A percentile compares a stretch with the other conserved stretches of the same genome.
Conservation (phyloP, 2,888 invertebrate species). For the Tenthredo livida region DNA sequence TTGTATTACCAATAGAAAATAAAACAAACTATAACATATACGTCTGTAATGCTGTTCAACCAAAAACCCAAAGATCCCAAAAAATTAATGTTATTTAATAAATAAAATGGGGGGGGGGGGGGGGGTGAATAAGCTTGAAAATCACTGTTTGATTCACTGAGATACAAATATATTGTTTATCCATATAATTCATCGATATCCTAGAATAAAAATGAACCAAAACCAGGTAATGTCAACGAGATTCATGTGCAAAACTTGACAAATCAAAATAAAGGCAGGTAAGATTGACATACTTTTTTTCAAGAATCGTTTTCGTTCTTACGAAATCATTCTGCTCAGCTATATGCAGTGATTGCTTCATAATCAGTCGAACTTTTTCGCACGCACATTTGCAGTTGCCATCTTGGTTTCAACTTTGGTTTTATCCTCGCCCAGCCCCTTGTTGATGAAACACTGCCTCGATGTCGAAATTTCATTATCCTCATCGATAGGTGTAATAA, state of each 20-base stretch:
- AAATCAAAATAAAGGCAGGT: neutral
- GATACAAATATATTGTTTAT: neutral
- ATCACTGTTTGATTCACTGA: neutral
- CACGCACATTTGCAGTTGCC: neutral
- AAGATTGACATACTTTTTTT: too few species aligned
- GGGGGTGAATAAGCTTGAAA: neutral
- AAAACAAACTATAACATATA: too few species aligned
- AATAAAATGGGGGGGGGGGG: neutral
- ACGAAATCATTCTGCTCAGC: too few species aligned
- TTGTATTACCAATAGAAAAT: too few species aligned
- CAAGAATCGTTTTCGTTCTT: too few species aligned
- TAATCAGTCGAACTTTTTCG: neutral
- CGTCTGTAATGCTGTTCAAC: too few species aligned
- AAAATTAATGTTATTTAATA: neutral
- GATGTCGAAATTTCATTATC: neutral
- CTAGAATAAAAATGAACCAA: neutral
- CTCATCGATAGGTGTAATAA: neutral
- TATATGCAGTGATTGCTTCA: neutral
- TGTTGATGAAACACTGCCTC: neutral
- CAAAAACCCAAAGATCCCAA: too few species aligned
- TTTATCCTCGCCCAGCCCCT: neutral
- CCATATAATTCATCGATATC: neutral
- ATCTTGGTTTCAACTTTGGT: neutral
- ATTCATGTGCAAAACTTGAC: neutral
- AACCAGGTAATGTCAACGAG: neutral